phyloP scores from a whole-genome alignment of 2,113 vertebrate species.

The Pycnonotus jocosus region DNA sequence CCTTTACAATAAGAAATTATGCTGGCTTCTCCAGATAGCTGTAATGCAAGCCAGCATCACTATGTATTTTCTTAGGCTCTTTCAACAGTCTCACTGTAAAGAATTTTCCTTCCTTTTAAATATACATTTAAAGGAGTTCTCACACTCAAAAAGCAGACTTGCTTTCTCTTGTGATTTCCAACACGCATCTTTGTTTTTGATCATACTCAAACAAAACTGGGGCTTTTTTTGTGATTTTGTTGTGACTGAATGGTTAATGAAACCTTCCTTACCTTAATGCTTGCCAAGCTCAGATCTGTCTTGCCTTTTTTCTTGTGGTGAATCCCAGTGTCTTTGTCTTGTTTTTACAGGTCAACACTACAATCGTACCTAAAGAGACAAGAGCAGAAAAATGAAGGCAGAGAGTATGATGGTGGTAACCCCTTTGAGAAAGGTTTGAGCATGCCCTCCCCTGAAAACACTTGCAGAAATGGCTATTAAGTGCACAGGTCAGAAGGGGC shows the following conservation, averaged over 20 bases:
- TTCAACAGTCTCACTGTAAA: background rate
- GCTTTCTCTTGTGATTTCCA: background rate
- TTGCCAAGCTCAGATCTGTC: background rate
- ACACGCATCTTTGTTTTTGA: background rate
- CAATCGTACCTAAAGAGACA: constrained; percentile 89
- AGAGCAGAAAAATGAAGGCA: constrained; percentile 47
- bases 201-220: background rate
- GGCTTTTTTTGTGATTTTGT: rapidly evolving
- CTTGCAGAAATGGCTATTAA: background rate
- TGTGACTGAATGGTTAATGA: background rate
- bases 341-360: constrained; percentile 80
- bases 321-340: background rate
- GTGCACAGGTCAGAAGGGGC: background rate
- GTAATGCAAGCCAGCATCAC: background rate
- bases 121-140: background rate
- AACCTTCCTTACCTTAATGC: background rate
- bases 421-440: constrained; percentile 85
- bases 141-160: background rate
- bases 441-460: background rate
- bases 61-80: background rate
- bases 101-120: background rate
- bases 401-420: constrained; percentile 58
- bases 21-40: background rate
- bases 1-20: background rate
- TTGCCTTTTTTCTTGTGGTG: background rate